Evolutionary conservation across 2,113 vertebrate species (phyloP).

Genomic region (Microcebus murinus): DNA sequence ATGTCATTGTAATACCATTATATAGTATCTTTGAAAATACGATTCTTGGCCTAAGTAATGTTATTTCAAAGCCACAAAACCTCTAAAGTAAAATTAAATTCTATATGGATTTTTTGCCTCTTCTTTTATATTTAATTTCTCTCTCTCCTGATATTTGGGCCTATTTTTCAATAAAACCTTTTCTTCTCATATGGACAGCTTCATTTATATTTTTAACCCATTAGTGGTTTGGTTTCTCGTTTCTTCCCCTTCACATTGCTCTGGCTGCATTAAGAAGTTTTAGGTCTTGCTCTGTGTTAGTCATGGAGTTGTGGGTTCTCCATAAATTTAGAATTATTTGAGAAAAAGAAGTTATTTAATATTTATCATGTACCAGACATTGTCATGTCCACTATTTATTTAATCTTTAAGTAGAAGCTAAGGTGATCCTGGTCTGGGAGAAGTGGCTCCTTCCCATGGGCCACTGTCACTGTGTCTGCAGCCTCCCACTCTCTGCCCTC

Average conservation of each 20-base stretch:
- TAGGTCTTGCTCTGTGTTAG: background rate
- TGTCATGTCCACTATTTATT: background rate
- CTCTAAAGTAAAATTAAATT: conserved; percentile 31
- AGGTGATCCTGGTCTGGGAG: background rate
- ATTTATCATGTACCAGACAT: background rate
- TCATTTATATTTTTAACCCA: conserved; percentile 1
- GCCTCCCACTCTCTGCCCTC: background rate
- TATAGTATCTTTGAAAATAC: background rate
- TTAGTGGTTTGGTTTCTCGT: background rate
- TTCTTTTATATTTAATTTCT: background rate
- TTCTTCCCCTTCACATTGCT: background rate
- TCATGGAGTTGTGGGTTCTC: background rate
- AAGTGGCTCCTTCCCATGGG: background rate
- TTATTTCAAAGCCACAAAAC: background rate
- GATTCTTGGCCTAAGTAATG: background rate
- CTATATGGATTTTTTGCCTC: background rate
- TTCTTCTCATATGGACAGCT: background rate
- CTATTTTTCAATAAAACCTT: background rate
- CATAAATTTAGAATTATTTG: background rate
- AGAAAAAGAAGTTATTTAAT: background rate
- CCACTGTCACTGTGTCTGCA: background rate
- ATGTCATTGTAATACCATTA: background rate
- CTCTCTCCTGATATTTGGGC: background rate
- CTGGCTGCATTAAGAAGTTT: background rate
- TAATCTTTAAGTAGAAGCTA: background rate